phyloP scores from a whole-genome alignment of 2,888 invertebrate species.

The Terebella lapidaria region DNA sequence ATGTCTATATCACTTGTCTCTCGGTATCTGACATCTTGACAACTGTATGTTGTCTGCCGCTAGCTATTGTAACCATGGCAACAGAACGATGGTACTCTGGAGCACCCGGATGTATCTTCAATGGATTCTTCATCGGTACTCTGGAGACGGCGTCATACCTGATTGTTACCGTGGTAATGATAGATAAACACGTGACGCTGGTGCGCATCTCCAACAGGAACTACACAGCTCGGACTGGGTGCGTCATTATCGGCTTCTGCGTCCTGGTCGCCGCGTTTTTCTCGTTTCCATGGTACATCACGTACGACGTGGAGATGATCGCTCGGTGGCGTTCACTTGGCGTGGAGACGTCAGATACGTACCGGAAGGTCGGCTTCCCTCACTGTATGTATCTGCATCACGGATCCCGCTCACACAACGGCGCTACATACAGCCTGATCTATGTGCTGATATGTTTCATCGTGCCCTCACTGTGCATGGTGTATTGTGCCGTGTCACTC shows the following conservation, averaged over 20 bases:
- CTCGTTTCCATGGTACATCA: not conserved
- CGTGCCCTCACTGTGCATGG: constrained; percentile 1
- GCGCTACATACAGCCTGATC: constrained; percentile 3
- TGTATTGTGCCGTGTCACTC: constrained; percentile 1
- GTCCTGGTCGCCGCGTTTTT: not conserved
- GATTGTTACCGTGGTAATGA: constrained; percentile 1
- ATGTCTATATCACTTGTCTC: constrained; percentile 6
- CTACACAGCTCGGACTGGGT: not conserved
- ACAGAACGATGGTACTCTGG: constrained; percentile 2
- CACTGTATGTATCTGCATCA: constrained; percentile 8
- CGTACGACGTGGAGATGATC: not conserved
- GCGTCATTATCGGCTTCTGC: not conserved
- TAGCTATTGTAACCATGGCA: constrained; percentile 1
- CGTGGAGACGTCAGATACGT: not conserved
- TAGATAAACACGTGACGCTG: constrained; percentile 4
- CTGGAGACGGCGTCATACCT: not conserved
- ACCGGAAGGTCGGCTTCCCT: constrained; percentile 1
- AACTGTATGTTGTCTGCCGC: constrained; percentile 5
- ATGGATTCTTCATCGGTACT: not conserved
- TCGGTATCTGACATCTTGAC: constrained; percentile 5
- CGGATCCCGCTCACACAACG: not conserved
- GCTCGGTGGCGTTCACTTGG: not conserved
- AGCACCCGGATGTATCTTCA: constrained; percentile 1
- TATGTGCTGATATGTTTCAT: not conserved
- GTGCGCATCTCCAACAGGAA: not conserved